Percentiles rank a stretch among this genome's conserved stretches.
Evolutionary conservation across 1,140 invertebrate genomes (phyloP).

Genomic region (Amyelois transitella): DNA sequence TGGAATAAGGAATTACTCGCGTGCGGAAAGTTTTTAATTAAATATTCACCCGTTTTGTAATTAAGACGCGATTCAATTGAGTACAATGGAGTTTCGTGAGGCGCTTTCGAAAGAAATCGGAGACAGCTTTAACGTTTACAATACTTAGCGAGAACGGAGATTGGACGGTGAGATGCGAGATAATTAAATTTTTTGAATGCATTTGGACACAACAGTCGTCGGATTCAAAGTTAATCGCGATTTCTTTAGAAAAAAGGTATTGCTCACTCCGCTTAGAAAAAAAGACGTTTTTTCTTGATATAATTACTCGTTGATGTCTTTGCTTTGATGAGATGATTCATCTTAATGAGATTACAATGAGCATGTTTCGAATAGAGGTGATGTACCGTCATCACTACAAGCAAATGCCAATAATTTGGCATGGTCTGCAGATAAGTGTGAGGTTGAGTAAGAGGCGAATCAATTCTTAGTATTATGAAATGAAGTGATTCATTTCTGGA

Average conservation of each 20-base stretch:
- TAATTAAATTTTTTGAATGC: constrained; percentile 25
- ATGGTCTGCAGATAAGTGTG: no score
- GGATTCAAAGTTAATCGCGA: neutral
- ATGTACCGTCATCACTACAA: constrained; percentile 1
- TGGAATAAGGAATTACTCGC: constrained; percentile 70
- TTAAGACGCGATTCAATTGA: constrained; percentile 67
- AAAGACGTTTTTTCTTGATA: neutral
- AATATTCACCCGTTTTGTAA: constrained; percentile 71
- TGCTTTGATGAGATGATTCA: neutral
- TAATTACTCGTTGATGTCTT: neutral
- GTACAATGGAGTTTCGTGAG: constrained; percentile 51
- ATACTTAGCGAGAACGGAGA: constrained; percentile 21
- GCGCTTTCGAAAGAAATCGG: constrained; percentile 47
- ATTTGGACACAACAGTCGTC: constrained; percentile 11
- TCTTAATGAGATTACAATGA: neutral
- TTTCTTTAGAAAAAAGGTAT: neutral
- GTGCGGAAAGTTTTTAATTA: constrained; percentile 72
- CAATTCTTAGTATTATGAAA: neutral
- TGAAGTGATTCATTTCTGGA: neutral
- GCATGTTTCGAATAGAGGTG: neutral
- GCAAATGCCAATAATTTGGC: constrained; percentile 5
- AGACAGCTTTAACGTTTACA: constrained; percentile 34
- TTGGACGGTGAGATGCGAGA: constrained; percentile 15
- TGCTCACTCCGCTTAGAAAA: neutral
- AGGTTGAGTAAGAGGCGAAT: neutral